phyloP scores from a whole-genome alignment of 2,888 invertebrate species.

The Brachyopa scutellaris region DNA sequence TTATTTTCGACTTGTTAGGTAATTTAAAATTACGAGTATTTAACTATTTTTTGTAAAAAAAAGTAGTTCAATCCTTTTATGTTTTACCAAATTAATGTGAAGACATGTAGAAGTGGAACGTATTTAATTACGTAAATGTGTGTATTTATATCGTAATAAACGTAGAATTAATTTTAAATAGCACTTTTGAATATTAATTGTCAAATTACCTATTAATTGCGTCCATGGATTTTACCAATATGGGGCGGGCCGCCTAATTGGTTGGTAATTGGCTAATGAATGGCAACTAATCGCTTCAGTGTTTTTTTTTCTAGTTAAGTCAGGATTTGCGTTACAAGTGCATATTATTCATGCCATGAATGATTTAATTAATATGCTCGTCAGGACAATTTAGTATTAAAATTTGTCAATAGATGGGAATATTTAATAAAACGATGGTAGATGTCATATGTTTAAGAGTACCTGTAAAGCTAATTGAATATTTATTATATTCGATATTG shows the following conservation, averaged over 20 bases:
- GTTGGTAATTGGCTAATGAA: conserved; percentile 50
- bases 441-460: too few species aligned
- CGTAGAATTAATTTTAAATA: conserved; percentile 9
- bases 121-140: not conserved
- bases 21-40: conserved; percentile 14
- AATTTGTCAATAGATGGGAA: too few species aligned
- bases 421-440: too few species aligned
- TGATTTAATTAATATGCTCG: conserved; percentile 42
- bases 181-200: conserved; percentile 30
- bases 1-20: conserved; percentile 41
- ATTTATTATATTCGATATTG: too few species aligned
- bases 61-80: not conserved
- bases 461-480: too few species aligned
- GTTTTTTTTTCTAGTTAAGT: conserved; percentile 42
- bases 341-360: too few species aligned
- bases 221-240: conserved; percentile 28
- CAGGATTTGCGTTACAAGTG: conserved; percentile 26
- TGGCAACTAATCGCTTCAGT: conserved; percentile 45
- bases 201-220: conserved; percentile 47
- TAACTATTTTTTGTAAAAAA: not conserved
- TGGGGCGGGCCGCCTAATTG: conserved; percentile 6
- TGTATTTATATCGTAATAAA: not conserved
- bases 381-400: too few species aligned
- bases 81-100: not conserved
- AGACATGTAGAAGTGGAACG: not conserved